These are phyloP conservation scores for Sebastes itinus DNA, from an alignment of 2,797 vertebrate species.

Conservation along the genomic window DNA sequence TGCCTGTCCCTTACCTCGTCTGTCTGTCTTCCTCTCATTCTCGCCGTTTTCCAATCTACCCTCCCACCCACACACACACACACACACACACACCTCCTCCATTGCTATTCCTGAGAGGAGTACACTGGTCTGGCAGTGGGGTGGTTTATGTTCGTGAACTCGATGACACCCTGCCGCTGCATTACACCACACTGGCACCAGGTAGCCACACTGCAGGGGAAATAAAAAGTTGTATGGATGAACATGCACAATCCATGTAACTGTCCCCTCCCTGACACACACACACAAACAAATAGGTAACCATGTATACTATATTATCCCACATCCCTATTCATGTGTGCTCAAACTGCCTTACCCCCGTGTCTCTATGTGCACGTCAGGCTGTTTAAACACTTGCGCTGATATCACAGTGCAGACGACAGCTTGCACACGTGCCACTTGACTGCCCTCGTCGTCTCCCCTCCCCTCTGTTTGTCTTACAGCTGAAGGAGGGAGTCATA, in stretches of 20 bases:
- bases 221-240: neutral
- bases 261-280: neutral
- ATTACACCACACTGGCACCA: conserved; percentile 67
- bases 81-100: conserved; percentile 48
- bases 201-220: conserved; percentile 52
- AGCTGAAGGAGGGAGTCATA: conserved; percentile 51
- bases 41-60: conserved; percentile 40
- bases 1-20: conserved; percentile 1
- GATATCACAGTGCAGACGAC: conserved; percentile 74
- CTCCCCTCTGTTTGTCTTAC: conserved; percentile 73
- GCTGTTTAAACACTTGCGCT: conserved; percentile 67
- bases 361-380: conserved; percentile 36
- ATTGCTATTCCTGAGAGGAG: conserved; percentile 78
- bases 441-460: conserved; percentile 64
- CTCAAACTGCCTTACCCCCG: conserved; percentile 7
- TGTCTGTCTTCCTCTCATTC: conserved; percentile 34
- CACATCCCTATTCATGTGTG: conserved; percentile 11
- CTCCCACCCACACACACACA: conserved; percentile 11
- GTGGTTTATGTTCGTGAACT: conserved; percentile 80
- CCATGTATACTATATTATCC: conserved; percentile 4
- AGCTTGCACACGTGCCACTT: conserved; percentile 78
- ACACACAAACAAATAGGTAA: neutral
- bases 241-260: neutral
- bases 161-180: conserved; percentile 70
- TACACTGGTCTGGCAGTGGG: conserved; percentile 71